phyloP scores from a whole-genome alignment of 2,113 vertebrate species.

The Archilochus colubris region DNA sequence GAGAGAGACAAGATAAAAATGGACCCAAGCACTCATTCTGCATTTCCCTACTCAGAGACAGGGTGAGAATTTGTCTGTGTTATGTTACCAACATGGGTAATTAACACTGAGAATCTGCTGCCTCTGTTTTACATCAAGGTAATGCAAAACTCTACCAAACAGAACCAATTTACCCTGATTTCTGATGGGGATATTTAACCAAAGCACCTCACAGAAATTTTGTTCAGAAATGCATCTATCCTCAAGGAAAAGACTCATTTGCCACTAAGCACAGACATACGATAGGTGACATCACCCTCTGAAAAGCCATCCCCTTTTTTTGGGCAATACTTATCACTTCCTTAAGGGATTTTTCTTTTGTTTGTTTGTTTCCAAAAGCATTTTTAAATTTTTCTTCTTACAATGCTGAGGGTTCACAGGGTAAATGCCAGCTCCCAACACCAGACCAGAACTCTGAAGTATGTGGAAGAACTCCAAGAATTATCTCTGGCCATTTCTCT shows the following conservation, averaged over 20 bases:
- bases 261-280: neutral
- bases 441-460: neutral
- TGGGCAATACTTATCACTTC: neutral
- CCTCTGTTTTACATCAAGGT: neutral
- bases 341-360: neutral
- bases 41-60: neutral
- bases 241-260: neutral
- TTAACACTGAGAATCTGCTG: neutral
- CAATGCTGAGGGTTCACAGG: neutral
- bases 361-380: neutral
- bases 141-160: neutral
- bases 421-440: neutral
- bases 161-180: neutral
- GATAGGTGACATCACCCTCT: constrained; percentile 16
- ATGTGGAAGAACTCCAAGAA: constrained; percentile 47
- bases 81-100: neutral
- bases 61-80: neutral
- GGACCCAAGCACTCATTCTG: neutral
- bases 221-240: neutral
- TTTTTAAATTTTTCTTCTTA: neutral
- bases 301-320: neutral
- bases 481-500: constrained; percentile 25
- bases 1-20: neutral
- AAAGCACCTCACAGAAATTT: neutral
- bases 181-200: neutral